These are phyloP conservation scores for Mixornis gularis DNA, from an alignment of 2,113 vertebrate species.

Conservation along the genomic window DNA sequence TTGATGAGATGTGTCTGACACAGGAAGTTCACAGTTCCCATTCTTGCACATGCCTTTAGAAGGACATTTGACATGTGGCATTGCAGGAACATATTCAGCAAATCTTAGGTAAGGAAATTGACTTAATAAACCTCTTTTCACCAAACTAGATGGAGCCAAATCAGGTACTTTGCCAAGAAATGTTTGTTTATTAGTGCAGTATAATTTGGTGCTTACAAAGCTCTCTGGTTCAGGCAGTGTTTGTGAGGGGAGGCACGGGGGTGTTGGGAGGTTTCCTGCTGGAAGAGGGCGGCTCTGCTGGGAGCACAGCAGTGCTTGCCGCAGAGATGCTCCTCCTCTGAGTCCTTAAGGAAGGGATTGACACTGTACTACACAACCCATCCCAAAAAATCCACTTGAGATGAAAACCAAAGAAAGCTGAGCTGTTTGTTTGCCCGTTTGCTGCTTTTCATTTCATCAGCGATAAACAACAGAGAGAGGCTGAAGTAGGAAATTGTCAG, in stretches of 20 bases:
- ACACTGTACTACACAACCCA: not conserved
- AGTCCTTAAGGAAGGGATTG: not conserved
- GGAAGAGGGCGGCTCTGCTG: fast-evolving
- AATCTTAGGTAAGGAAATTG: not conserved
- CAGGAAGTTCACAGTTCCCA: not conserved
- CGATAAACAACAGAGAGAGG: fast-evolving
- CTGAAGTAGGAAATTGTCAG: not conserved
- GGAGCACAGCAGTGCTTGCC: fast-evolving
- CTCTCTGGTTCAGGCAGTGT: not conserved
- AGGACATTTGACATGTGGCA: fast-evolving
- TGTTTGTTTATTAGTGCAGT: not conserved
- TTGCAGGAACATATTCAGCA: not conserved
- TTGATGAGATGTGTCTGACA: not conserved
- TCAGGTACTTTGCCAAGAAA: not conserved
- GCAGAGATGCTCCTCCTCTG: not conserved
- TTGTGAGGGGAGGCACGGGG: not conserved
- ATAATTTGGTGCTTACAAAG: not conserved
- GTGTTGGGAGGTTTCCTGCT: not conserved
- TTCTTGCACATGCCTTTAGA: not conserved
- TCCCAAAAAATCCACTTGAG: not conserved
- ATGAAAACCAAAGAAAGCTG: not conserved
- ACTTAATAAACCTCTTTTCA: not conserved
- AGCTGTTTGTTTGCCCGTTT: not conserved
- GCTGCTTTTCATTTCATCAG: not conserved
- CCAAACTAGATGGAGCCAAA: not conserved